Evolutionary conservation across 2,888 invertebrate species (phyloP), one percentile per base, ranked within the genome.

Genomic region (Bimastos eiseni): DNA sequence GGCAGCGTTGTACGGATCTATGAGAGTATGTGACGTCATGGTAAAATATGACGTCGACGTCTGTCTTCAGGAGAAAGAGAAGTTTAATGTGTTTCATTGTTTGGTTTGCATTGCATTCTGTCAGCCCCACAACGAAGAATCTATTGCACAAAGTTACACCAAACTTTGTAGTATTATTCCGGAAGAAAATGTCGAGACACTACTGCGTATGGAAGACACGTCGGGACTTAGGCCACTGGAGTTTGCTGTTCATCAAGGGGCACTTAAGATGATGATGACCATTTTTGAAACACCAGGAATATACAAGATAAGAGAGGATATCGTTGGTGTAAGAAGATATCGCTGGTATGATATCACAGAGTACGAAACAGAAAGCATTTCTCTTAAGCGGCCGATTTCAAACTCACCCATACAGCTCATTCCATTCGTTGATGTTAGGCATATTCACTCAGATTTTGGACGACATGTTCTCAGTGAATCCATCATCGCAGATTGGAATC

Each of bases 281-380:
- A 89, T 89, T 33, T 70, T 70, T 49, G 33, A 89, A 33, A 89
- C 89, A 36, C 44, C 44, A 19, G 36, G 49, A 24, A 36, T 89
- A 19, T 89, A 89, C 21, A 37, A 33, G 36, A 44, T 49, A 15
- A 55, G 49, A 89, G 89, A 89, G 33, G 34, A 41, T 17, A 41
- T 41, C 55, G 19, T 44, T 70, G 89, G 89, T 17, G 41, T 89
- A n/a, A 36, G n/a, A 33, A 41, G 36, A 41, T 89, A 55, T 36
- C 49, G 33, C 24, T 55, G 55, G 44, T 89, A 49, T n/a, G 89
- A 89, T 44, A 55, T 89, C 41, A 89, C 49, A 19, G 89, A 89
- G 19, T 89, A 89, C 70, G 89, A 89, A 44, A 36, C 84, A 33
- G 84, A 33, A 84, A 21, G 33, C 33, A 84, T 84, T 1, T 33